Base-by-base conservation (phyloP, 2,888 invertebrate species). In the Yponomeuta malinellus region DNA sequence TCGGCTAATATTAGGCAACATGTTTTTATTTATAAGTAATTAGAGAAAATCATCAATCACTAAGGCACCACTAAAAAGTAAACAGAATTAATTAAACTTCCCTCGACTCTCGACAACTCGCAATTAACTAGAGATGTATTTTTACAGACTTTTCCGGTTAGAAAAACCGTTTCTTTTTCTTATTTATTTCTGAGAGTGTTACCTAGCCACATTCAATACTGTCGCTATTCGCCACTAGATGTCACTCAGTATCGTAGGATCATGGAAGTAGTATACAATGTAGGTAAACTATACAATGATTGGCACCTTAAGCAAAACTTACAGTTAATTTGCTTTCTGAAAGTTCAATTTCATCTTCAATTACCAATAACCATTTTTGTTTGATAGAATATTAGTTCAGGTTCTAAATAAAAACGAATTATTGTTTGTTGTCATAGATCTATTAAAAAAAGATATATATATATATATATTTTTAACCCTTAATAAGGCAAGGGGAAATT, bases 21-120 rank as follows among this genome's bases (percentile, higher is more conserved):
- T 59, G 31, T 12, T 65, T 23, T 65, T 4, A 29, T 31, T 65
- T 65, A 12, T 31, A 10, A 1, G 29, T 65, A 4, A 31, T 29
- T 10, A 67, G 15, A 67, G 12, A 15, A 10, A 37, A 67, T 33
- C 31, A 65, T 65, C 33, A 31, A 31, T 29, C 52, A 52, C 29
- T 10, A 68, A 68, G 52, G 1, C 6, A 52, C 48, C 52, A 29
- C 52, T 59, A 68, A 68, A 68, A 68, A 68, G 68, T 68, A 68
- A 68, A 68, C 68, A 68, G 68, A 68, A 68, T 68, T 68, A 68
- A 68, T 68, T 68, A 68, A 68, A 68, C 68, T 68, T 68, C 68
- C 68, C 68, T 68, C 68, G 48, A 68, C 52, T 68, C 43, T 43
- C 68, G 29, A 68, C 68, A 66, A 66, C 15, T 29, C 68, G 68